phyloP scores from a whole-genome alignment of 2,797 vertebrate species.

The Cryptoblepharus egeriae region DNA sequence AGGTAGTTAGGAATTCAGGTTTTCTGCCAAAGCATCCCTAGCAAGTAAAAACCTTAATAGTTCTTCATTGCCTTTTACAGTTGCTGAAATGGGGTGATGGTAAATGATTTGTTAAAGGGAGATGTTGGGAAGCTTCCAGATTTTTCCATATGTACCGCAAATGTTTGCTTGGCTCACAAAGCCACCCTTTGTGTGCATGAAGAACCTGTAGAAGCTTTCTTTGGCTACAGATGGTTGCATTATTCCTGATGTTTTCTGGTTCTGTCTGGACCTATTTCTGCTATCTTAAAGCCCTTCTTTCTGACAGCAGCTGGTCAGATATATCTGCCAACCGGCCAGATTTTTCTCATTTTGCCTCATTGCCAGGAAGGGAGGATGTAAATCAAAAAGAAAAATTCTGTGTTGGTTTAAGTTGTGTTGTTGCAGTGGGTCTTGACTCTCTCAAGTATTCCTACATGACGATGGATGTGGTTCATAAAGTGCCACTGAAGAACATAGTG shows the following conservation, averaged over 20 bases:
- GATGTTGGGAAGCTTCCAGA: slow-evolving; percentile 58
- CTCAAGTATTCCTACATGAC: too few relatives aligned
- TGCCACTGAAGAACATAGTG: too few relatives aligned
- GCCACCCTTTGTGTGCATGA: slow-evolving; percentile 67
- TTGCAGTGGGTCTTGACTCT: not conserved
- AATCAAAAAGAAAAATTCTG: not conserved
- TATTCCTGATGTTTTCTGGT: not conserved
- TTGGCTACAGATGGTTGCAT: slow-evolving; percentile 48
- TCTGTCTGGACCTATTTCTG: slow-evolving; percentile 31
- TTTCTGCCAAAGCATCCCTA: slow-evolving; percentile 16
- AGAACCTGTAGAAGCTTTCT: slow-evolving; percentile 49
- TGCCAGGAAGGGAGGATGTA: not conserved
- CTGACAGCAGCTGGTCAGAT: not conserved
- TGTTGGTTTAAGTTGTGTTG: not conserved
- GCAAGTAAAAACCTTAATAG: slow-evolving; percentile 48
- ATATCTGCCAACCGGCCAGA: not conserved
- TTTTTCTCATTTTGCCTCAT: not conserved
- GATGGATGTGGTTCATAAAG: too few relatives aligned
- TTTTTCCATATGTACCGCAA: not conserved
- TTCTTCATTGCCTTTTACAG: slow-evolving; percentile 35
- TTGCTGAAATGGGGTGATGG: slow-evolving; percentile 61
- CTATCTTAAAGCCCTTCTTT: not conserved
- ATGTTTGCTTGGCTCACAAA: slow-evolving; percentile 52
- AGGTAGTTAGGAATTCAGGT: slow-evolving; percentile 18
- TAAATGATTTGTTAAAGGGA: slow-evolving; percentile 27